Base-by-base conservation (phyloP, 1,140 invertebrate species). In the Trachymyrmex septentrionalis region DNA sequence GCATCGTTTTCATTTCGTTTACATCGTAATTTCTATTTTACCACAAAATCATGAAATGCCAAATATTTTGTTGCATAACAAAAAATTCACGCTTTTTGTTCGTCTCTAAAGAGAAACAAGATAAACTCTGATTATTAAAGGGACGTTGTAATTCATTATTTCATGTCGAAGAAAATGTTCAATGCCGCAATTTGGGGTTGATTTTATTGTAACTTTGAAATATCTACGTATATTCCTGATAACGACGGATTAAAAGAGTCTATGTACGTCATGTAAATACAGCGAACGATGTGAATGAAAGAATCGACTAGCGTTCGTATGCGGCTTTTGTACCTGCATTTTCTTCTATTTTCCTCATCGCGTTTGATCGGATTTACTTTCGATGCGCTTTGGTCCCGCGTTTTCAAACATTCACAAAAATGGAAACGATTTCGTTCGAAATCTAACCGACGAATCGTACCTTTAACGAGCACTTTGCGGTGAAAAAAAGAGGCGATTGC, bases 301-400 rank as follows among this genome's bases (percentile, higher is more conserved):
- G 67, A 82, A 72, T 19, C 53, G 67, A 82, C 53, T 61, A n/a
- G 67, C 53, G 38, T 50, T 16, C 66, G 78, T 44, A 48, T 69
- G 67, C 67, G 67, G 67, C 67, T 82, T 73, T 73, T 73, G 48
- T 61, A 61, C 21, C 69, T 19, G 69, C 80, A 63, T 84, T 84
- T 84, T 84, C 80, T 84, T 84, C 69, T 61, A 84, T 84, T 86
- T 86, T 86, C 38, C 85, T 73, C 76, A 64, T 53, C 64, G 85
- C 55, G 80, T 84, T 67, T 85, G 85, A 86, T 86, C 78, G 78
- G 85, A 84, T 86, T 86, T 86, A 86, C 44, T 71, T 71, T 86
- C 78, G 85, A 85, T 86, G 78, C 85, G 85, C 85, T 86, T 86
- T 86, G 64, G 77, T 69, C 34, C 63, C 27, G 63, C 85, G 64